Conservation (phyloP, 2,113 vertebrate genomes). For the Sclerurus mexicanus region DNA sequence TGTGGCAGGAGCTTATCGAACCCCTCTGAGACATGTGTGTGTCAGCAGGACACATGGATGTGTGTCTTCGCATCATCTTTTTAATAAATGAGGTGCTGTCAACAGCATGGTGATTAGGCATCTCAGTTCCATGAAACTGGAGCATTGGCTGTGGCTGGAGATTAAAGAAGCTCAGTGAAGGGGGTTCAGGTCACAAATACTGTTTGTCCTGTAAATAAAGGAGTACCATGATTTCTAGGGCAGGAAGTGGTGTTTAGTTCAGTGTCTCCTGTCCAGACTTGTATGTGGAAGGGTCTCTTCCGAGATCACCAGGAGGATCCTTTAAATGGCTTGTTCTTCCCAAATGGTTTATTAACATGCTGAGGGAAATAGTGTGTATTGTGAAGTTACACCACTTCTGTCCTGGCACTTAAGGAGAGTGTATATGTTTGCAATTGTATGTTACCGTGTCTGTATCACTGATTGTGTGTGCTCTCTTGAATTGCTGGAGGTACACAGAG, state of each 20-base stretch:
- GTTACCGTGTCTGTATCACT: accelerated
- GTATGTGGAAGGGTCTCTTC: neutral
- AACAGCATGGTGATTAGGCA: neutral
- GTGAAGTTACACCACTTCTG: neutral
- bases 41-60: neutral
- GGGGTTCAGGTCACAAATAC: neutral
- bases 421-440: neutral
- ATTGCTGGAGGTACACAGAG: accelerated
- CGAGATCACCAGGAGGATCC: neutral
- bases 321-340: neutral
- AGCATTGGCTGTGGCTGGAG: neutral
- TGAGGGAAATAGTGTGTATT: neutral
- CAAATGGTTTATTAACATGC: neutral
- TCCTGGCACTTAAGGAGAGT: neutral
- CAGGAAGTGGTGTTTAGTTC: neutral
- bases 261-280: neutral
- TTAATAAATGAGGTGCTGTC: neutral
- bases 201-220: neutral
- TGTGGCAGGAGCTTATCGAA: neutral
- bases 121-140: neutral
- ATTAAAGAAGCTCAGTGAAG: neutral
- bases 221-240: neutral
- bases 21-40: accelerated
- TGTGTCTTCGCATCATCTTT: neutral
- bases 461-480: neutral